Evolutionary conservation across 2,888 invertebrate species (phyloP).

Genomic region (Tenthredo notha): DNA sequence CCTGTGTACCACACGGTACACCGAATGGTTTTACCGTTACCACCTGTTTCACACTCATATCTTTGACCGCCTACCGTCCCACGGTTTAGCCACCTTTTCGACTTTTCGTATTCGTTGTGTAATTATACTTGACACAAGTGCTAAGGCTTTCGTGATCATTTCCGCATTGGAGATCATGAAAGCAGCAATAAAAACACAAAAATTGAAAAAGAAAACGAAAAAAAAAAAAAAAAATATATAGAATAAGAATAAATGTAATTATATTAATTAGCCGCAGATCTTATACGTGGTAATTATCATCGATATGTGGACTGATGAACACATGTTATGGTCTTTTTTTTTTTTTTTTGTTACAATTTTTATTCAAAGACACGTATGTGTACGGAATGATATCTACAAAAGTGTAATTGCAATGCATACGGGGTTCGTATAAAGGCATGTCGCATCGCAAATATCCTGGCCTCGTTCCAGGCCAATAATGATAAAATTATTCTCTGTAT

Average conservation of each 20-base stretch:
- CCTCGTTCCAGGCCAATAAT: slow-evolving; percentile 41
- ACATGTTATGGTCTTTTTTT: not conserved
- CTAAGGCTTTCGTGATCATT: not conserved
- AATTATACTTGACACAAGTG: not conserved
- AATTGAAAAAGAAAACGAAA: no score
- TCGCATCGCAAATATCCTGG: slow-evolving; percentile 12
- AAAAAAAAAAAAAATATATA: no score
- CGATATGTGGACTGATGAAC: not conserved
- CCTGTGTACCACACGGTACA: slow-evolving; percentile 26
- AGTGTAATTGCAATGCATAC: slow-evolving; percentile 9
- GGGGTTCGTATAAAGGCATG: not conserved
- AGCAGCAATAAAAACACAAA: not conserved
- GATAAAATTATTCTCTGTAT: slow-evolving; percentile 25
- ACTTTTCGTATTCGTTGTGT: not conserved
- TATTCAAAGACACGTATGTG: not conserved
- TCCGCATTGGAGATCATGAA: not conserved
- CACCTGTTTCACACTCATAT: slow-evolving; percentile 66
- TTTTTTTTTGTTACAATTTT: not conserved
- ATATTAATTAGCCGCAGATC: not conserved
- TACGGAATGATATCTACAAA: not conserved
- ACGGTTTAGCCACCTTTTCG: not conserved
- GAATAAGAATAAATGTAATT: not conserved
- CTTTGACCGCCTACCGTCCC: not conserved
- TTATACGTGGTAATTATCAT: not conserved
- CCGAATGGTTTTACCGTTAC: slow-evolving; percentile 65